phyloP scores from a whole-genome alignment of 1,140 invertebrate species.

The Papilio polyxenes region DNA sequence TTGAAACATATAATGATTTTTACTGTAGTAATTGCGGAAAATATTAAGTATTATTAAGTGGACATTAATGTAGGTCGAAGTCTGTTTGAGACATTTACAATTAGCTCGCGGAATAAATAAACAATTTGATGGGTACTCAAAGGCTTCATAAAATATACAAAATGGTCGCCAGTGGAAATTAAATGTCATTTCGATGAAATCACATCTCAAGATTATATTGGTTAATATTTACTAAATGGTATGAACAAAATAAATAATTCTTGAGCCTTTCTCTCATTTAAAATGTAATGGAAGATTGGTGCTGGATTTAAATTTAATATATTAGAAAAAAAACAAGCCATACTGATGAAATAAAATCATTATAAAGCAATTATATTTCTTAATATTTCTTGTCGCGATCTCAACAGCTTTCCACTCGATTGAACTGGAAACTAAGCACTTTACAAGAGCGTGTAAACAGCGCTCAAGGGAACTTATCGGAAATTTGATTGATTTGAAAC shows the following conservation, averaged over 20 bases:
- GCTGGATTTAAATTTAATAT: too few relatives aligned
- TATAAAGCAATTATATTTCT: background rate
- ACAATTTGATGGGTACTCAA: slow-evolving; percentile 15
- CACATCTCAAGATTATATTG: background rate
- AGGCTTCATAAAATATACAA: slow-evolving; percentile 13
- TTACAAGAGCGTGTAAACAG: background rate
- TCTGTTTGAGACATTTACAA: background rate
- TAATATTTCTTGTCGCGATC: background rate
- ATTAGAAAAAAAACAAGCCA: too few relatives aligned
- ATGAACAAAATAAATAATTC: background rate
- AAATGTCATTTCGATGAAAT: background rate
- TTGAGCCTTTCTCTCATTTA: too few relatives aligned
- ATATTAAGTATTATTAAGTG: background rate
- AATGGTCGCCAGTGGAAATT: slow-evolving; percentile 1
- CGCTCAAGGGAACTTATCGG: background rate
- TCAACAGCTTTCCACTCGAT: background rate
- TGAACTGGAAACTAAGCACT: slow-evolving; percentile 21
- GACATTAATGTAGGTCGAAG: background rate
- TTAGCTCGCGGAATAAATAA: slow-evolving; percentile 20
- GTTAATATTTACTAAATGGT: background rate
- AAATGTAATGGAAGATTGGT: too few relatives aligned
- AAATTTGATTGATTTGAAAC: slow-evolving; percentile 12
- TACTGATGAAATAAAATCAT: background rate
- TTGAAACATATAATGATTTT: background rate
- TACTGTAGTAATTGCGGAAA: background rate